Evolutionary conservation across 2,888 invertebrate genomes (phyloP).

Genomic region (Nasonia oneida): DNA sequence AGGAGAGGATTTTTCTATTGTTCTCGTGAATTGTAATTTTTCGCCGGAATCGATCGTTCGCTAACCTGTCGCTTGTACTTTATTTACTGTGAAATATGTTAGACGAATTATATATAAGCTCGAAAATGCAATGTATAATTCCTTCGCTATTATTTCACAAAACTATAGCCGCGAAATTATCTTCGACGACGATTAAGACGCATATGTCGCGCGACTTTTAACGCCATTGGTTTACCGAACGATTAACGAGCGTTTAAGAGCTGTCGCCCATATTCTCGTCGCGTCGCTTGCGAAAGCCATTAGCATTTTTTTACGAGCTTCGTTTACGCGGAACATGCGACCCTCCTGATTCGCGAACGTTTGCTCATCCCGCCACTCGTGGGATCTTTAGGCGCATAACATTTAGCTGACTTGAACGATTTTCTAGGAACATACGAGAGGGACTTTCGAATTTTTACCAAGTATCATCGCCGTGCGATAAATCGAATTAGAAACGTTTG

Average conservation of each 20-base stretch:
- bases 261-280: not conserved
- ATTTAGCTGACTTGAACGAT: too few species aligned
- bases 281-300: constrained; percentile 32
- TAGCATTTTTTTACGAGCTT: constrained; percentile 44
- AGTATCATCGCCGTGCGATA: too few species aligned
- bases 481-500: too few species aligned
- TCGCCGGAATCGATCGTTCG: too few species aligned
- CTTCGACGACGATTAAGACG: not conserved
- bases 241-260: constrained; percentile 39
- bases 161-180: not conserved
- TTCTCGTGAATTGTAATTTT: not conserved
- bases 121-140: too few species aligned
- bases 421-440: not conserved
- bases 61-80: too few species aligned
- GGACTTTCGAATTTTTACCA: not conserved
- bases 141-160: not conserved
- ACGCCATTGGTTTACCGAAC: constrained; percentile 24
- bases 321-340: constrained; percentile 33
- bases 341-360: too few species aligned
- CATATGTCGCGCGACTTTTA: not conserved
- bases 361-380: not conserved
- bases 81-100: too few species aligned
- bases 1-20: not conserved
- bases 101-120: too few species aligned
- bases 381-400: not conserved